These are phyloP conservation scores for Acanthosepion lycidas DNA, from an alignment of 2,888 invertebrate genomes.

Conservation along the genomic window DNA sequence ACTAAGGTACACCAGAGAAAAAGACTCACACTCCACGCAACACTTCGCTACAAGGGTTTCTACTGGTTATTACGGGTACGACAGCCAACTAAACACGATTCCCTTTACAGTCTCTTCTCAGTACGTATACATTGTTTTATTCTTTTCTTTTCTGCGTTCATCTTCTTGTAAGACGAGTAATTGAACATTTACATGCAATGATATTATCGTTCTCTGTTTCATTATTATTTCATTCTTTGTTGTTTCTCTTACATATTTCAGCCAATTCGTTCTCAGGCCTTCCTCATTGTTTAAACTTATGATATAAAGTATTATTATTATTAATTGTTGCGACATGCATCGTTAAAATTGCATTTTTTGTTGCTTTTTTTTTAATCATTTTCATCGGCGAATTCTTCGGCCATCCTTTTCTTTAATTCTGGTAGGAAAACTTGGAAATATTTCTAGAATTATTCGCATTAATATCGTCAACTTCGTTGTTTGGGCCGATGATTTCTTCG, in stretches of 20 bases:
- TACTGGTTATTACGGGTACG: slow-evolving; percentile 16
- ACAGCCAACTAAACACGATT: neutral
- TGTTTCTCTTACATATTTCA: neutral
- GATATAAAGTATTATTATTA: too few relatives aligned
- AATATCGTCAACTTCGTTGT: too few relatives aligned
- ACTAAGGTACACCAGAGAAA: neutral
- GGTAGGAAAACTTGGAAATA: too few relatives aligned
- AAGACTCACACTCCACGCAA: neutral
- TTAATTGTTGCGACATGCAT: too few relatives aligned
- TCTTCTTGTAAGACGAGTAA: neutral
- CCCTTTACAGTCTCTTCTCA: neutral
- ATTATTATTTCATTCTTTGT: neutral
- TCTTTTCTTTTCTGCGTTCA: neutral
- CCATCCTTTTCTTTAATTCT: too few relatives aligned
- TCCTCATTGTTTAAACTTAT: too few relatives aligned
- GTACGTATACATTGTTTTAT: neutral
- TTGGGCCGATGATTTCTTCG: too few relatives aligned
- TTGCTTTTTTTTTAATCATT: too few relatives aligned
- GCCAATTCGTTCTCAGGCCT: too few relatives aligned
- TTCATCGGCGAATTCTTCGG: too few relatives aligned
- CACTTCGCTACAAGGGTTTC: neutral
- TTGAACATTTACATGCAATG: neutral
- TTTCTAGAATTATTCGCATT: too few relatives aligned
- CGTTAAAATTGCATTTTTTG: too few relatives aligned
- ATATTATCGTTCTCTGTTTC: neutral